Evolutionary conservation across 2,113 vertebrate species (phyloP), one percentile per base, ranked within the genome.

Genomic region (Redunca redunca): DNA sequence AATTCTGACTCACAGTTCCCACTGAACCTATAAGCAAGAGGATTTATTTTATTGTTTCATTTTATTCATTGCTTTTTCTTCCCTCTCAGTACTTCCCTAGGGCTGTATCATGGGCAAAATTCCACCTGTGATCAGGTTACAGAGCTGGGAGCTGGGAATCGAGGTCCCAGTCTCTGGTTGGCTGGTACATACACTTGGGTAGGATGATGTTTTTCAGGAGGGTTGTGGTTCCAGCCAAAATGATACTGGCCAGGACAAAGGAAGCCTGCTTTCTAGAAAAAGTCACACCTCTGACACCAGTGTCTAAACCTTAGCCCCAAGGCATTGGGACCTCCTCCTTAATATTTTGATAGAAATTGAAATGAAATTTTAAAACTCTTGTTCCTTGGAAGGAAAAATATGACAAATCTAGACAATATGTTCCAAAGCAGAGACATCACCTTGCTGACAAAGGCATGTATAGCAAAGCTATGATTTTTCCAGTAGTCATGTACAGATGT

Each of bases 1-100:
- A 60, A 95, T 83, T 95, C 85, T 97, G 91, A 91, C 3, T 50
- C 91, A 13, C 9, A 74, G 67, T 74, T 97, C 95, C 94, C 97
- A 91, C 58, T 48, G 83, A 97, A 97, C 93, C 62, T 90, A 78
- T 93, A 94, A 96, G 88, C 86, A 90, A 94, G 62, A 94, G 96
- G 67, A 87, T 96, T 96, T 89, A 94, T 95, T 90, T 94, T 85
- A 96, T 81, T 40, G 58, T 97, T 95, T 94, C 36, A 2, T 78
- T 95, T 92, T 94, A 91, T 95, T 83, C 91, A 71, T 78, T 94
- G 67, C 89, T 91, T 94, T 80, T 57, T 88, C 85, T 97, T 78
- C 57, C 26, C 48, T 77, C 64, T 83, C 94, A 60, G 28, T 40
- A 78, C 67, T 94, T 97, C 50, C 83, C 43, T 48, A 82, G 83